Evolutionary conservation across 2,888 invertebrate genomes (phyloP).

Genomic region (Aphodius sticticus): DNA sequence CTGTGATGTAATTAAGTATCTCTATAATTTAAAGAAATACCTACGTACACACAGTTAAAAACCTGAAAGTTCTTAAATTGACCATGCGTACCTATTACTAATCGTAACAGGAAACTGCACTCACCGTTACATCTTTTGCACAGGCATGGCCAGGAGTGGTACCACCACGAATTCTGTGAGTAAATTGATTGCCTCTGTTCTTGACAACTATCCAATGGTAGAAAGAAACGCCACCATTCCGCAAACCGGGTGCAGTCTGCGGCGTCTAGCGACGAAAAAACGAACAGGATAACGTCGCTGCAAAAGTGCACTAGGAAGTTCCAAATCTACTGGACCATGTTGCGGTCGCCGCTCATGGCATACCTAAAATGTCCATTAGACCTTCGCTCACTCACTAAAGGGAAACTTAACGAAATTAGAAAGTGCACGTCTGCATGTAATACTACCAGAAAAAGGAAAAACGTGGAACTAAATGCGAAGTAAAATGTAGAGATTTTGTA

Average conservation of each 20-base stretch:
- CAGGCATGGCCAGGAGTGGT: not conserved
- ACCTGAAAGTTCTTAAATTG: no score
- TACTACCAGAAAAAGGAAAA: not conserved
- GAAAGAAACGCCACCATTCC: not conserved
- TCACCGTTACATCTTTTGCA: no score
- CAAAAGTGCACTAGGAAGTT: not conserved
- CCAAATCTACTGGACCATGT: not conserved
- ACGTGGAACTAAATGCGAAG: not conserved
- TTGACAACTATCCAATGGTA: conserved; percentile 14
- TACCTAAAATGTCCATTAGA: conserved; percentile 4
- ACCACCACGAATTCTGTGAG: not conserved
- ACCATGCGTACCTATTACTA: not conserved
- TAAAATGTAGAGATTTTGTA: not conserved
- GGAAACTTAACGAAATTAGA: not conserved
- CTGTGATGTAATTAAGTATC: no score
- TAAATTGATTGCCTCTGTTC: conserved; percentile 24
- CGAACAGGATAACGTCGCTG: not conserved
- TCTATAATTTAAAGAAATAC: no score
- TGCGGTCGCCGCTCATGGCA: not conserved
- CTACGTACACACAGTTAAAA: no score
- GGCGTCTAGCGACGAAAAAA: not conserved
- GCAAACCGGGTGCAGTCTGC: conserved; percentile 8
- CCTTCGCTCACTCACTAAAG: not conserved
- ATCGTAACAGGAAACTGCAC: not conserved
- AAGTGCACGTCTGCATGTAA: conserved; percentile 4